Conservation (phyloP, 1,140 invertebrate genomes). For the Orussus abietinus region DNA sequence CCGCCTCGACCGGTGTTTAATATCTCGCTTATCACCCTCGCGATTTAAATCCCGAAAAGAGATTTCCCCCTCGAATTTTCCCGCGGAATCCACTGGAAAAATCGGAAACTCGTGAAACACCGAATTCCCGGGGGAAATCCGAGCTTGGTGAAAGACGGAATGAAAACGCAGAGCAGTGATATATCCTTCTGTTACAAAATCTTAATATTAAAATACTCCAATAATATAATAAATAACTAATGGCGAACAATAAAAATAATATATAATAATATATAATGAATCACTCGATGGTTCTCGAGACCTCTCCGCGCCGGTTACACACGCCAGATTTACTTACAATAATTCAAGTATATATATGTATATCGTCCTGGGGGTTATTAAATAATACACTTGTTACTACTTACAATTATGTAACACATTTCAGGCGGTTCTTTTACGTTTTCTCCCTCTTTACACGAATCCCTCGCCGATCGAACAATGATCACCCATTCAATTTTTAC, state of each 20-base stretch:
- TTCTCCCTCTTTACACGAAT: conserved; percentile 21
- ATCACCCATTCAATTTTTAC: neutral
- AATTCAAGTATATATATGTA: conserved; percentile 42
- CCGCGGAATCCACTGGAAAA: too few species aligned
- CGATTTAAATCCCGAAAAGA: too few species aligned
- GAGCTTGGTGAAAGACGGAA: neutral
- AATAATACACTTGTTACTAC: conserved; percentile 36
- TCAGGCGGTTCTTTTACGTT: conserved; percentile 20
- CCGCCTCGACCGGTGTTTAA: too few species aligned
- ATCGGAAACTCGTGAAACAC: too few species aligned
- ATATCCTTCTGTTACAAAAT: conserved; percentile 47
- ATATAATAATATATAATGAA: conserved; percentile 47
- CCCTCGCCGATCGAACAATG: conserved; percentile 8
- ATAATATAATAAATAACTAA: conserved; percentile 56
- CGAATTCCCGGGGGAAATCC: too few species aligned
- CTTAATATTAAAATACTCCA: conserved; percentile 56
- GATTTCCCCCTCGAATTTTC: too few species aligned
- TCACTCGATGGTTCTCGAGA: conserved; percentile 45
- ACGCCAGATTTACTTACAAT: too few species aligned
- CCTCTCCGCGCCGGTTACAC: too few species aligned
- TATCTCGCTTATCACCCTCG: too few species aligned
- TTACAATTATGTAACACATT: conserved; percentile 24
- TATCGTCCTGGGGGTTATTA: conserved; percentile 28
- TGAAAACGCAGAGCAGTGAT: neutral
- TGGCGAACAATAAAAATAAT: conserved; percentile 49